Evolutionary conservation across 2,113 vertebrate species (phyloP).

Genomic region (Eurypyga helias): DNA sequence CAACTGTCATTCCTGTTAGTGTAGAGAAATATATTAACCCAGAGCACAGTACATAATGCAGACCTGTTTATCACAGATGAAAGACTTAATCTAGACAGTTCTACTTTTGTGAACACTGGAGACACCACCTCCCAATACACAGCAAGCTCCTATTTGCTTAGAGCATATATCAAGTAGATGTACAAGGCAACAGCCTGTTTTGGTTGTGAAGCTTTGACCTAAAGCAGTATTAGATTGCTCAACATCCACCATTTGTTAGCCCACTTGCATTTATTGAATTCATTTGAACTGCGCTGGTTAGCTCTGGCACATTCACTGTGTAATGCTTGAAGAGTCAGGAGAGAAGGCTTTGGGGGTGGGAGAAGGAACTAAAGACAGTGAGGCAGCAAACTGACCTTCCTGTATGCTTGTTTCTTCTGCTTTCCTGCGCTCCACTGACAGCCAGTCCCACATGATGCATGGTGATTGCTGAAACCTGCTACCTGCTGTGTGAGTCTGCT

Average conservation of each 20-base stretch:
- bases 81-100: neutral
- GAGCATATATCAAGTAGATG: neutral
- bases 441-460: neutral
- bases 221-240: neutral
- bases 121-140: neutral
- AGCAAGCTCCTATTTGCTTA: neutral
- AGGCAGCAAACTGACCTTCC: neutral
- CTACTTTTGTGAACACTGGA: neutral
- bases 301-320: neutral
- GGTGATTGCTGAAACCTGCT: slow-evolving; percentile 35
- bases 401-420: neutral
- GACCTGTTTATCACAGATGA: neutral
- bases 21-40: neutral
- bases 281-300: neutral
- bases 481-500: slow-evolving; percentile 16
- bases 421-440: neutral
- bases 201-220: neutral
- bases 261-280: neutral
- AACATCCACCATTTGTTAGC: neutral
- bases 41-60: neutral
- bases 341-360: neutral
- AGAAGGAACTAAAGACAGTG: neutral
- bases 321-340: neutral
- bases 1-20: neutral
- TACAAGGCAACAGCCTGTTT: neutral